Evolutionary conservation across 1,140 invertebrate species (phyloP).

Genomic region (Leptinotarsa lineolata): DNA sequence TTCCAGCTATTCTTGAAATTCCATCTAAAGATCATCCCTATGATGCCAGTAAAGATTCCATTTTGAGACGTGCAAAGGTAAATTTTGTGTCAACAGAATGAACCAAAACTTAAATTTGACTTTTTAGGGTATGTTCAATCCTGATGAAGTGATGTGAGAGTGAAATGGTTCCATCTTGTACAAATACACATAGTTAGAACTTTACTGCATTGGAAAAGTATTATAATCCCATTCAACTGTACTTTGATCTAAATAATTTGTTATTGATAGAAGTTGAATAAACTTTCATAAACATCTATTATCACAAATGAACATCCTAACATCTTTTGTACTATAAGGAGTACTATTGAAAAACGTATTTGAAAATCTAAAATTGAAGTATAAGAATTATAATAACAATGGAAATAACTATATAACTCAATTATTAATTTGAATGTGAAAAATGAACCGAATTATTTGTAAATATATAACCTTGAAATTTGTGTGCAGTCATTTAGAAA

Average conservation of each 20-base stretch:
- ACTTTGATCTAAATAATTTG: neutral
- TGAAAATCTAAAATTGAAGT: too few relatives aligned
- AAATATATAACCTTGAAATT: too few relatives aligned
- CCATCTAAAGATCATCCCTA: slow-evolving; percentile 99
- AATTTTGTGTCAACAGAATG: slow-evolving; percentile 30
- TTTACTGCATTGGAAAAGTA: neutral
- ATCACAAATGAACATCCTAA: too few relatives aligned
- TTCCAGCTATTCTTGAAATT: slow-evolving; percentile 97
- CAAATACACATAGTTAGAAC: neutral
- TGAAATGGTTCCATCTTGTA: neutral
- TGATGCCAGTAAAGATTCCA: slow-evolving; percentile 97
- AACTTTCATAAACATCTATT: too few relatives aligned
- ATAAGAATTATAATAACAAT: too few relatives aligned
- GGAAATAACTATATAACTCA: too few relatives aligned
- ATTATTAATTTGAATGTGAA: too few relatives aligned
- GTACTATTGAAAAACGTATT: too few relatives aligned
- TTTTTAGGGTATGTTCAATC: slow-evolving; percentile 85
- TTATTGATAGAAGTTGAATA: neutral
- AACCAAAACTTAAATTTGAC: slow-evolving; percentile 3
- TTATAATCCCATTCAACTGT: neutral
- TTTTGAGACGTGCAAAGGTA: slow-evolving; percentile 91
- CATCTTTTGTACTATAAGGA: too few relatives aligned
- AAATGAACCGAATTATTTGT: too few relatives aligned
- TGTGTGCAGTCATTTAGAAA: too few relatives aligned
- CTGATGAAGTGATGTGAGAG: slow-evolving; percentile 64